Percentiles rank a stretch among this genome's conserved stretches.
Conservation (phyloP, 2,113 vertebrate genomes). For the Psephotus haematonotus region DNA sequence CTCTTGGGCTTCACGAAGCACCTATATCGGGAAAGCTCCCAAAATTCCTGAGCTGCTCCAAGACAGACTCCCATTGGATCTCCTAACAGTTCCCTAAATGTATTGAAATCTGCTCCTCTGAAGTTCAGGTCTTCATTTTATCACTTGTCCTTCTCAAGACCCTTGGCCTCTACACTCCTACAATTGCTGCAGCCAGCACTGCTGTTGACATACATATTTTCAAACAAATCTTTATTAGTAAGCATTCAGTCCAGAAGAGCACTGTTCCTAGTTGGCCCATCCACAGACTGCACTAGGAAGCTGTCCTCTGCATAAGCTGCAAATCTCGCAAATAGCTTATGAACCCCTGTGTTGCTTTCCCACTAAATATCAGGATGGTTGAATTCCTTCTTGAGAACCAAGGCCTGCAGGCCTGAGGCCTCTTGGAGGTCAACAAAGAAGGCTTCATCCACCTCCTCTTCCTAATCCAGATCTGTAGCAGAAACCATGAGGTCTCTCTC, state of each 20-base stretch:
- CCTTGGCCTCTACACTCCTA: background rate
- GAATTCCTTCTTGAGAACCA: background rate
- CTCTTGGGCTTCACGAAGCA: background rate
- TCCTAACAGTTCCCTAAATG: background rate
- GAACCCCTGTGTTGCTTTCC: background rate
- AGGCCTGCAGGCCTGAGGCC: background rate
- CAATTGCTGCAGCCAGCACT: background rate
- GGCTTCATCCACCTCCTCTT: background rate
- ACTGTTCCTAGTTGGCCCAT: background rate
- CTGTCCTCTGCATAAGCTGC: fast-evolving
- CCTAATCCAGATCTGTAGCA: background rate
- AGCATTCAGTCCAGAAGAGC: background rate
- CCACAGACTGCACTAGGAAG: background rate
- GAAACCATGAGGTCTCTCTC: background rate
- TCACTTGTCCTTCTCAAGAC: background rate
- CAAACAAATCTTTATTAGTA: background rate
- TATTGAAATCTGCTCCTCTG: background rate
- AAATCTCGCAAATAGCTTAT: background rate
- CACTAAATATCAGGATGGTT: background rate
- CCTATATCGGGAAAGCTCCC: background rate
- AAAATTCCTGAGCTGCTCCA: background rate
- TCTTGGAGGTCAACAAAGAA: background rate
- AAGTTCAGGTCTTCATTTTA: background rate
- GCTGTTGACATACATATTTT: background rate
- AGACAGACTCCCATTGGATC: background rate